A percentile compares a stretch with the other conserved stretches of the same genome.
Conservation (phyloP, 1,140 invertebrate species). For the Drosophila oshimai region DNA sequence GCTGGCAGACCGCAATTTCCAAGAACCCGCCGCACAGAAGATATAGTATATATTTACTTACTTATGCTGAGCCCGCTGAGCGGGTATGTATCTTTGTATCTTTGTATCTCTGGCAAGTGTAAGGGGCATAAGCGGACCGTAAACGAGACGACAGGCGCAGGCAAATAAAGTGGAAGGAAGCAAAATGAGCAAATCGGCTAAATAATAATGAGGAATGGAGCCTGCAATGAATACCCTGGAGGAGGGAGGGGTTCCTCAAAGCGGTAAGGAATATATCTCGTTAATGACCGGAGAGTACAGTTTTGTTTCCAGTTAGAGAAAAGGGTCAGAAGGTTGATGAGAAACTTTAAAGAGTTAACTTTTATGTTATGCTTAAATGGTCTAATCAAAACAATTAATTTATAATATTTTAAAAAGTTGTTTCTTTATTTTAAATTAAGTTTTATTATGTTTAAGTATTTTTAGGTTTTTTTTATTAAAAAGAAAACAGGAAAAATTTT, state of each 20-base stretch:
- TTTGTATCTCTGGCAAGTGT: slow-evolving; percentile 10
- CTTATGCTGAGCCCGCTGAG: slow-evolving; percentile 34
- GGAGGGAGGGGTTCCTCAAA: neutral
- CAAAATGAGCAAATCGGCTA: slow-evolving; percentile 53
- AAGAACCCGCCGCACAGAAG: slow-evolving; percentile 59
- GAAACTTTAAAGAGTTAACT: neutral
- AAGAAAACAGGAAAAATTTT: no score
- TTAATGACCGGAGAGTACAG: neutral
- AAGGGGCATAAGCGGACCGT: slow-evolving; percentile 39
- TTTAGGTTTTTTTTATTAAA: no score
- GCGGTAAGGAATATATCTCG: neutral
- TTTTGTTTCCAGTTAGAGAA: slow-evolving; percentile 8
- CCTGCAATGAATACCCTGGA: slow-evolving; percentile 17
- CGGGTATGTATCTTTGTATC: slow-evolving; percentile 22
- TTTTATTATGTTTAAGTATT: no score
- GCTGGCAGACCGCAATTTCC: slow-evolving; percentile 57
- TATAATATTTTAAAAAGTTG: no score
- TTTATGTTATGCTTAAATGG: neutral
- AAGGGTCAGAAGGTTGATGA: slow-evolving; percentile 9
- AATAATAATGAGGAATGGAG: slow-evolving; percentile 50
- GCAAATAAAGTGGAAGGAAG: slow-evolving; percentile 53
- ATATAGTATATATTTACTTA: slow-evolving; percentile 39
- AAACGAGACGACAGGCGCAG: slow-evolving; percentile 53
- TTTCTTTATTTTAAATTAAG: no score
- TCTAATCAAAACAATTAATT: no score